These are phyloP conservation scores for Diuraphis noxia DNA, from an alignment of 1,140 invertebrate genomes.

Conservation along the genomic window DNA sequence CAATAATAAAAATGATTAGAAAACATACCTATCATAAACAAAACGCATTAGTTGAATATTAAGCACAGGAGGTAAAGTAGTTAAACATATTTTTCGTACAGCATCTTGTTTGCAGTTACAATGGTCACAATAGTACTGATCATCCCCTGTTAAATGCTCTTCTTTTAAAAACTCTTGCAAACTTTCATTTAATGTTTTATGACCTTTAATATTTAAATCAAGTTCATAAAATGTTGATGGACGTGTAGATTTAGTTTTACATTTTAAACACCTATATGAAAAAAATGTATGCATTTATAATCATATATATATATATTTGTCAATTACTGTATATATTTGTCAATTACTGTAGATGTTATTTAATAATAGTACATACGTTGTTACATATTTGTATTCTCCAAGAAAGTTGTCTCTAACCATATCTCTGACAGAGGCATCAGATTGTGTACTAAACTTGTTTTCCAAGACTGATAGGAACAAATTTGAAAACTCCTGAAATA, in stretches of 20 bases:
- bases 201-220: conserved; percentile 66
- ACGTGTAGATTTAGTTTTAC: conserved; percentile 65
- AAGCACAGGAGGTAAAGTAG: conserved; percentile 70
- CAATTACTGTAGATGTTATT: conserved; percentile 37
- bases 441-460: conserved; percentile 63
- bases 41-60: conserved; percentile 73
- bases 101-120: conserved; percentile 71
- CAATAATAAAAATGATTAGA: not conserved
- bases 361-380: conserved; percentile 63
- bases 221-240: conserved; percentile 71
- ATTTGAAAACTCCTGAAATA: conserved; percentile 71
- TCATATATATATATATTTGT: not conserved
- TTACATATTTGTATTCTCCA: conserved; percentile 71
- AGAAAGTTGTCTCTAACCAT: conserved; percentile 68
- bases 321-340: not conserved
- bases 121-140: conserved; percentile 69
- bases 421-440: conserved; percentile 61
- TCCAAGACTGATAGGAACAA: conserved; percentile 70
- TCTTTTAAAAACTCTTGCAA: conserved; percentile 69
- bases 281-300: not conserved
- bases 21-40: conserved; percentile 68
- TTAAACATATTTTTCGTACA: conserved; percentile 66
- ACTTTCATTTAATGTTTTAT: conserved; percentile 66
- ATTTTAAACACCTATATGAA: conserved; percentile 65
- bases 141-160: conserved; percentile 69